phyloP scores from a whole-genome alignment of 1,140 invertebrate species.

The Drosophila virilis region DNA sequence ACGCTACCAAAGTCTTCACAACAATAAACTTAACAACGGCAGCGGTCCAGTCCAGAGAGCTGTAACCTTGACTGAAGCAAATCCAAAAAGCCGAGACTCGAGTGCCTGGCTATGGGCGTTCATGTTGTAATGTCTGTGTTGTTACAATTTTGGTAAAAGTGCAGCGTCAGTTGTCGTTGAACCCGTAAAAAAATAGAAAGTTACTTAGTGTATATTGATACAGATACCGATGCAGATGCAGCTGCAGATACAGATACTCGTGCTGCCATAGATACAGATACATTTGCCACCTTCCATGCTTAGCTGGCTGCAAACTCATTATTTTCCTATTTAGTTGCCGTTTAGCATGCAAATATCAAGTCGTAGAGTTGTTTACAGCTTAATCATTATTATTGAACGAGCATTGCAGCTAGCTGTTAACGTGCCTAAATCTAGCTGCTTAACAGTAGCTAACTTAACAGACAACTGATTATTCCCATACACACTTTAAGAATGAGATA shows the following conservation, averaged over 20 bases:
- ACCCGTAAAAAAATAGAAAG: conserved; percentile 71
- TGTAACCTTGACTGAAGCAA: conserved; percentile 71
- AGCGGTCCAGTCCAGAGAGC: conserved; percentile 31
- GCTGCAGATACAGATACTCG: not conserved
- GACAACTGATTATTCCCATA: not conserved
- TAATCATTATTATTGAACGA: conserved; percentile 8
- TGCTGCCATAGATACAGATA: conserved; percentile 4
- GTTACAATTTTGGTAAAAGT: conserved; percentile 70
- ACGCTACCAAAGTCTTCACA: conserved; percentile 29
- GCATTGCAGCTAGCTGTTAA: not conserved
- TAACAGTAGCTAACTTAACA: not conserved
- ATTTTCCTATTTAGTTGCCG: conserved; percentile 25
- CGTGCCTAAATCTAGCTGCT: not conserved
- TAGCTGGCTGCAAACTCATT: conserved; percentile 31
- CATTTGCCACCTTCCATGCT: not conserved
- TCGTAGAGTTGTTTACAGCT: conserved; percentile 18
- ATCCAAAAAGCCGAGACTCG: conserved; percentile 10
- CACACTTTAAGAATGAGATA: not conserved
- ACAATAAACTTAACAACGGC: conserved; percentile 15
- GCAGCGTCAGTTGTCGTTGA: conserved; percentile 78
- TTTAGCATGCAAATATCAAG: conserved; percentile 46
- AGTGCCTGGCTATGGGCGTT: conserved; percentile 29
- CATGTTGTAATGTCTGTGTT: conserved; percentile 66
- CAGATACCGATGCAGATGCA: not conserved
- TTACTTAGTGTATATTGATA: not conserved